A percentile compares a stretch with the other conserved stretches of the same genome.
Conservation (phyloP, 37 sponge, comb jelly and placozoan species). For the Chondrosia reniformis region DNA sequence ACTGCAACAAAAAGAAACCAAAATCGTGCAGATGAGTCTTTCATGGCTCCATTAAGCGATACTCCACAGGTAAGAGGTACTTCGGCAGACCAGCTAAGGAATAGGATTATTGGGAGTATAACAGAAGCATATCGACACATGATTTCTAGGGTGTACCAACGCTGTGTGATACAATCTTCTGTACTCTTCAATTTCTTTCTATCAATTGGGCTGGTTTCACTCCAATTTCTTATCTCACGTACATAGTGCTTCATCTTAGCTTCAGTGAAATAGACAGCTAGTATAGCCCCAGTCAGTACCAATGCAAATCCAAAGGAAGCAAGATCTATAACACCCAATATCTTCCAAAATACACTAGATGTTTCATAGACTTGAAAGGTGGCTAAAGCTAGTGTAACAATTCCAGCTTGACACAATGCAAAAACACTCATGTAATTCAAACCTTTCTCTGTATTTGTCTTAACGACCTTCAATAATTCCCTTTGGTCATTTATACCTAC, state of each 20-base stretch:
- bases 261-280: conserved; percentile 8
- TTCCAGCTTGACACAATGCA: too few relatives aligned
- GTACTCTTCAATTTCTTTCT: background rate
- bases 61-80: conserved; percentile 9
- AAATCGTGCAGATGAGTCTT: too few relatives aligned
- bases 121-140: conserved; percentile 2
- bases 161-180: conserved; percentile 7
- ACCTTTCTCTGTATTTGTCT: too few relatives aligned
- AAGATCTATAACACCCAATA: conserved; percentile 5
- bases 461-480: too few relatives aligned
- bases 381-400: too few relatives aligned
- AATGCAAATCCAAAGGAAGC: background rate
- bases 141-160: conserved; percentile 11
- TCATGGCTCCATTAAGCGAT: background rate
- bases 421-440: too few relatives aligned
- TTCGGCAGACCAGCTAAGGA: conserved; percentile 1
- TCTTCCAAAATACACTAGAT: too few relatives aligned
- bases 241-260: background rate
- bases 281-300: conserved; percentile 2
- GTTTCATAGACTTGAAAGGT: too few relatives aligned
- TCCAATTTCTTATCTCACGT: background rate
- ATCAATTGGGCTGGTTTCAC: too few relatives aligned
- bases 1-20: background rate
- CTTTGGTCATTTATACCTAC: too few relatives aligned
- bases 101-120: background rate